Evolutionary conservation across 2,888 invertebrate genomes (phyloP).

Genomic region (Scelioninae gen. 1): DNA sequence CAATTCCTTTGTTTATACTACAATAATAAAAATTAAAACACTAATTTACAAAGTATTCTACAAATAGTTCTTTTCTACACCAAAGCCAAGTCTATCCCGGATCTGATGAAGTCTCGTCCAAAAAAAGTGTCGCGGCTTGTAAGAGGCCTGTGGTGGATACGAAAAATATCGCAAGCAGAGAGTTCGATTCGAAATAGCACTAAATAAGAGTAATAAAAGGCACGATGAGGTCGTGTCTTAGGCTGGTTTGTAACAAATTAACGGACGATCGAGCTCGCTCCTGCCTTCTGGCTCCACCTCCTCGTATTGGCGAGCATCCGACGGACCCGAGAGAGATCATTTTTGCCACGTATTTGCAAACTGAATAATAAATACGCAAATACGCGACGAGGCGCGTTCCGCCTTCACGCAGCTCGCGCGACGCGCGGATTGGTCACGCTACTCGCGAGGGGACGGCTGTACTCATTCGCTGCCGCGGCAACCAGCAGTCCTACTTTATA

Average conservation of each 20-base stretch:
- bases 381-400: conserved; percentile 82
- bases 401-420: conserved; percentile 84
- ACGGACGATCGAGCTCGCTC: conserved; percentile 76
- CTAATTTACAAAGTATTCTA: too few relatives aligned
- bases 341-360: conserved; percentile 84
- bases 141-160: background rate
- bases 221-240: conserved; percentile 74
- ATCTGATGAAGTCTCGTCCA: conserved; percentile 1
- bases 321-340: conserved; percentile 80
- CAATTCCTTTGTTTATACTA: too few relatives aligned
- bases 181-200: conserved; percentile 38
- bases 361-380: conserved; percentile 84
- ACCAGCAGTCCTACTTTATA: too few relatives aligned
- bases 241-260: conserved; percentile 81
- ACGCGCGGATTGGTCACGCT: conserved; percentile 83
- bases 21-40: too few relatives aligned
- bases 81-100: conserved; percentile 4
- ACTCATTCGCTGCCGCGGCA: too few relatives aligned
- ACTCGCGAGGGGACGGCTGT: too few relatives aligned
- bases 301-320: conserved; percentile 69
- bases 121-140: conserved; percentile 14
- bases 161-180: background rate
- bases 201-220: conserved; percentile 55
- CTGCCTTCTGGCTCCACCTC: conserved; percentile 80
- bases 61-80: too few relatives aligned